Evolutionary conservation across 2,888 invertebrate species (phyloP).

Genomic region (Hetaerina titia): DNA sequence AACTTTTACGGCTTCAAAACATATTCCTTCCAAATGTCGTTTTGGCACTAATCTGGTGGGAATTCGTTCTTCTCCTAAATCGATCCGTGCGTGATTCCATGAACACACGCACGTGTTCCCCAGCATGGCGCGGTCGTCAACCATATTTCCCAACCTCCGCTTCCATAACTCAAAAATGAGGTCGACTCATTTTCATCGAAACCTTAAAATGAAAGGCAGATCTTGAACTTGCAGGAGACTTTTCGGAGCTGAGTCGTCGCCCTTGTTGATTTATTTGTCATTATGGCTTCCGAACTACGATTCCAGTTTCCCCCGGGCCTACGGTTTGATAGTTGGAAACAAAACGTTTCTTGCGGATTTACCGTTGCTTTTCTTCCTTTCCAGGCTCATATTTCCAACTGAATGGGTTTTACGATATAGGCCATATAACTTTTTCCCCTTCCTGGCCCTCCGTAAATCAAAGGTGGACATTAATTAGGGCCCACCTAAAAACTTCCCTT

Average conservation of each 20-base stretch:
- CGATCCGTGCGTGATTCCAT: background rate
- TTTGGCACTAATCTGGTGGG: background rate
- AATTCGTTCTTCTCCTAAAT: background rate
- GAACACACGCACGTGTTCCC: background rate
- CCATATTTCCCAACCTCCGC: background rate
- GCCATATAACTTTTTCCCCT: background rate
- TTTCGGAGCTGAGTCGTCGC: background rate
- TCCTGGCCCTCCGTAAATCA: background rate
- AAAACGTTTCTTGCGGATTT: background rate
- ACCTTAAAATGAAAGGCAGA: background rate
- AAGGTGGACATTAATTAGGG: slow-evolving; percentile 11
- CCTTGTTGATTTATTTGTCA: background rate
- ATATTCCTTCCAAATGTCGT: background rate
- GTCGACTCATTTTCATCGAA: background rate
- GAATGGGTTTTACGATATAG: background rate
- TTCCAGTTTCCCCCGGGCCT: background rate
- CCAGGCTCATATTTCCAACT: too few relatives aligned
- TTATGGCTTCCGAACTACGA: background rate
- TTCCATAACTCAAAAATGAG: background rate
- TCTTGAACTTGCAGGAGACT: background rate
- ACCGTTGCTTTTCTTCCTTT: background rate
- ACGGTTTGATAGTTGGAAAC: background rate
- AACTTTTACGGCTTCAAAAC: background rate
- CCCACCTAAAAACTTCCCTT: background rate
- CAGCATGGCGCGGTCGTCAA: background rate